A percentile compares a stretch with the other conserved stretches of the same genome.
Conservation (phyloP, 2,797 vertebrate genomes). For the Brachymystax lenok region DNA sequence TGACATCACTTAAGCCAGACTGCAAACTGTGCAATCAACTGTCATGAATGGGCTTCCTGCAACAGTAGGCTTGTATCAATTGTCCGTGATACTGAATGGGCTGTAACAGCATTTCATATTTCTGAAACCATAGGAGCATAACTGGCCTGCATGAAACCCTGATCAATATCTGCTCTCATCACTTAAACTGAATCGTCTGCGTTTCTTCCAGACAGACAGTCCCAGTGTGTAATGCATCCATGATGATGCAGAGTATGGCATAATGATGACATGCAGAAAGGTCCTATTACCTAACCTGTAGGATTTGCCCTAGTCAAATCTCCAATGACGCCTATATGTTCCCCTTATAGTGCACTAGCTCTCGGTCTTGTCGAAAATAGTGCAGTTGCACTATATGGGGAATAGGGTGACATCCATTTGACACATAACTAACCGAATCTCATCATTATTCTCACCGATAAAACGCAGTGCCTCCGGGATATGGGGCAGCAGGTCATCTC, state of each 20-base stretch:
- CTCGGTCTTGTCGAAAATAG: background rate
- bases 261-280: background rate
- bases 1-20: background rate
- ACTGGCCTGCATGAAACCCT: background rate
- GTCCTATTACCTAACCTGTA: background rate
- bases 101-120: background rate
- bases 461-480: slow-evolving; percentile 77
- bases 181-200: background rate
- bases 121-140: background rate
- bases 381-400: background rate
- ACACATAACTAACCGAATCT: background rate
- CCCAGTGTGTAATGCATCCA: background rate
- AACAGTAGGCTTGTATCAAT: background rate
- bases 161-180: background rate
- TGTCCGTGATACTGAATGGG: background rate
- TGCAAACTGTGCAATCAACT: background rate
- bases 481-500: slow-evolving; percentile 78
- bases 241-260: background rate
- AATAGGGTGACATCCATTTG: background rate
- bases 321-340: background rate
- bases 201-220: background rate
- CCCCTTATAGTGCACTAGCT: background rate
- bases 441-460: slow-evolving; percentile 64
- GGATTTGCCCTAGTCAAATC: background rate
- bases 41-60: background rate